Conservation (phyloP, 1,140 invertebrate genomes). For the Patella vulgata region DNA sequence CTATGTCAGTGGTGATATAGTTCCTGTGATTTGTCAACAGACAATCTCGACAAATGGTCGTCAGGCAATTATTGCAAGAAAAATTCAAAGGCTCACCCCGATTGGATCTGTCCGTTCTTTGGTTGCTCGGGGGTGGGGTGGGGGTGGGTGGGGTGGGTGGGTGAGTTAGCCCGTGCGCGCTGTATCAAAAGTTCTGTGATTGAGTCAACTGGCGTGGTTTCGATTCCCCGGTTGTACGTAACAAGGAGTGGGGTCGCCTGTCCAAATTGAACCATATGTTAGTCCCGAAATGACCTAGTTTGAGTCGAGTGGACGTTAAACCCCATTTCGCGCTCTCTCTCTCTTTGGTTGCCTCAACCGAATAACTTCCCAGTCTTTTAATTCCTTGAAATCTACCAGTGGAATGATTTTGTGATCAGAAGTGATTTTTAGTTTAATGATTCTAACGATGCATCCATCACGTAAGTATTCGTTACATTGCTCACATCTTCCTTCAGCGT, state of each 20-base stretch:
- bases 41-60: constrained; percentile 22
- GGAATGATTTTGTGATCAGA: constrained; percentile 9
- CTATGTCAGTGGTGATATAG: constrained; percentile 13
- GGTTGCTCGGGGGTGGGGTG: no score
- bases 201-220: no score
- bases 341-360: neutral
- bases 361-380: neutral
- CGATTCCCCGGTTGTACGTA: no score
- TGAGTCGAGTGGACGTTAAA: no score
- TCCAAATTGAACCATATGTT: no score
- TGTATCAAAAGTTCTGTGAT: no score
- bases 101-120: neutral
- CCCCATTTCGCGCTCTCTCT: no score
- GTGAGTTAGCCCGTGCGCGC: no score
- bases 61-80: constrained; percentile 15
- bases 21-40: constrained; percentile 21
- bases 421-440: constrained; percentile 9
- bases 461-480: constrained; percentile 21
- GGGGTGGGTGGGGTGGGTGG: no score
- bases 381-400: neutral
- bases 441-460: constrained; percentile 10
- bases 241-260: no score
- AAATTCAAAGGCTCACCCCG: constrained; percentile 10
- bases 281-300: no score
- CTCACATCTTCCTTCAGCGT: constrained; percentile 11